Evolutionary conservation across 2,888 invertebrate genomes (phyloP), one percentile per base, ranked within the genome.

Genomic region (Meteorus cinctellus): DNA sequence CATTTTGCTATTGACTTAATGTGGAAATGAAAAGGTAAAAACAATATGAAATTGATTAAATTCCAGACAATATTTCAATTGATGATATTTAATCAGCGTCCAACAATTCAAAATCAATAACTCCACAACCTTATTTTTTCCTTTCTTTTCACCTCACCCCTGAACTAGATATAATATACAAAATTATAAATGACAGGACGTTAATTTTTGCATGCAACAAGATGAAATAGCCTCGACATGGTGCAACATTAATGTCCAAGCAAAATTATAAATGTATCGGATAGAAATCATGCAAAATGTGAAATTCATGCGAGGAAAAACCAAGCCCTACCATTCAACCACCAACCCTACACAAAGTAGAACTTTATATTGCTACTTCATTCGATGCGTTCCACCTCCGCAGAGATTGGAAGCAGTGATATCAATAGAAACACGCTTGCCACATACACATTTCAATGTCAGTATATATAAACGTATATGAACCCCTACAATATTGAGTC

Each of bases 261-360:
- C 10, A 31, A 67, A 75, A 79, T 80, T 77, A 80, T 75, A 79
- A 77, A 80, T 80, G 76, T 77, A 78, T 75, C 72, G 74, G 63
- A 73, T 63, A 55, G 48, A 36, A 51, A 69, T 75, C 73, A 73
- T 80, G 75, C 77, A 79, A 70, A 74, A 75, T 68, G 60, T 75
- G 66, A 48, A n/a, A n/a, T 19, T 55, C n/a, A 19, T 45, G 60
- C 29, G 24, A 14, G 48, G 34, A 48, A 34, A 24, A 31, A 63
- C 10, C 16, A 24, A 36, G 65, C n/a, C 16, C 48, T 48, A n/a
- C 48, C 10, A 55, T 55, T 19, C n/a, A 55, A 55, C 19, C 55
- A 55, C 55, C 19, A 8, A 34, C 41, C 41, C 19, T n/a, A 19
- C 19, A 19, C 19, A 55, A 1, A 6, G n/a, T 55, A 55, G 8